Evolutionary conservation across 2,888 invertebrate species (phyloP).

Genomic region (Platycnemis pennipes): DNA sequence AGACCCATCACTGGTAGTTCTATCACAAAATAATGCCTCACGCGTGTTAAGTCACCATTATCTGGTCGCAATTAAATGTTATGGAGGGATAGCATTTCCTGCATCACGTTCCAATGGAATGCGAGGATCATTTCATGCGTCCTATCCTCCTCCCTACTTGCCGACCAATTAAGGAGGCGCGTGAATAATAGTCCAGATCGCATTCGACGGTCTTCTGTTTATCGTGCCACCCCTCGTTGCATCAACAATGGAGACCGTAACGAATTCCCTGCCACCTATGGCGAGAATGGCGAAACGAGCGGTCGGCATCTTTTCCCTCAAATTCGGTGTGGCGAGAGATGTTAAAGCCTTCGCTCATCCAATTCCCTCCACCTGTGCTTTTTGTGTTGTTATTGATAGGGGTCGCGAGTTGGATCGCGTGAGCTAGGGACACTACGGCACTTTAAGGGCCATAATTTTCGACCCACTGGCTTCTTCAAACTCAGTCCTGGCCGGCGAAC

Average conservation of each 20-base stretch:
- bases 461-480: background rate
- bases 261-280: background rate
- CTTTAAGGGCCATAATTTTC: slow-evolving; percentile 52
- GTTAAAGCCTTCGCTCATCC: background rate
- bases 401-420: slow-evolving; percentile 39
- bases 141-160: background rate
- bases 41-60: background rate
- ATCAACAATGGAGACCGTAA: background rate
- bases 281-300: background rate
- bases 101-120: background rate
- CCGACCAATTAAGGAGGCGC: background rate
- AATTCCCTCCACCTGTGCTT: background rate
- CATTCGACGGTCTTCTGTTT: background rate
- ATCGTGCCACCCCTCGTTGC: background rate
- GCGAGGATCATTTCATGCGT: background rate
- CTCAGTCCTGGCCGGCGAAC: background rate
- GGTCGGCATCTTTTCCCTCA: background rate
- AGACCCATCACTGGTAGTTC: no score
- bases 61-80: background rate
- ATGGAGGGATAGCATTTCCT: background rate
- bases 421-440: slow-evolving; percentile 41
- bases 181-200: background rate
- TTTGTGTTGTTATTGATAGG: slow-evolving; percentile 55
- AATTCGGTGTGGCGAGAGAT: background rate
- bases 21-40: no score